Conservation (phyloP, 2,797 vertebrate species). For the Ataeniobius toweri region DNA sequence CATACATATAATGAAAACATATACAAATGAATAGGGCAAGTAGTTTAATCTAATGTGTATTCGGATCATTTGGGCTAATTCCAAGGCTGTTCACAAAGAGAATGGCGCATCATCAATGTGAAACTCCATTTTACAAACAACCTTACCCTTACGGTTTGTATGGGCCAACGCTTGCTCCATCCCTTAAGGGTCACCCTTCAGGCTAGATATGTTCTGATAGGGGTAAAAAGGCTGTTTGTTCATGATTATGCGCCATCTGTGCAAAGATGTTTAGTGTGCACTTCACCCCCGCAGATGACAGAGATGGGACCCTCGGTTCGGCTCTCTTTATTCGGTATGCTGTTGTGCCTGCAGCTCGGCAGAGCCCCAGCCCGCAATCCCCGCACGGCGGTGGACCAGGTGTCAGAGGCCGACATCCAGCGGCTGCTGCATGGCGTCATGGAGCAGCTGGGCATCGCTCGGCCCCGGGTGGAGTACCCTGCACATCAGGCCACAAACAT, state of each 20-base stretch:
- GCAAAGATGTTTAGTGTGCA: background rate
- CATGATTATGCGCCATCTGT: background rate
- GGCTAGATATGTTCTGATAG: background rate
- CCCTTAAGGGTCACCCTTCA: accelerated
- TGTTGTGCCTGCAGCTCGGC: conserved; percentile 76
- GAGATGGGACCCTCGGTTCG: conserved; percentile 56
- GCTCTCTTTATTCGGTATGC: conserved; percentile 73
- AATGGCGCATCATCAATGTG: conserved; percentile 24
- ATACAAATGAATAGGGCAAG: background rate
- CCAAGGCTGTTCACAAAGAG: conserved; percentile 41
- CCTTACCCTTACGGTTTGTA: background rate
- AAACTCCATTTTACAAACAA: background rate
- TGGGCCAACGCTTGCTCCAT: background rate
- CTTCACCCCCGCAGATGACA: conserved; percentile 31
- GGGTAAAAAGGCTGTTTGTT: conserved; percentile 21
- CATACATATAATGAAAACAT: accelerated
- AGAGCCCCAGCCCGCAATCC: conserved; percentile 81
- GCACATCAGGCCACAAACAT: conserved; percentile 96
- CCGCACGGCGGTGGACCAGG: conserved; percentile 84
- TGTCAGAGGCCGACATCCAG: conserved; percentile 94
- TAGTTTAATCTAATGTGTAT: background rate
- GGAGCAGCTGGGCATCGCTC: conserved; percentile 96
- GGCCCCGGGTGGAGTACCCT: conserved; percentile 93
- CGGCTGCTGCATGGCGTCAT: conserved; percentile 95
- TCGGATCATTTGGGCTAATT: conserved; percentile 11